These are phyloP conservation scores for Halichoeres trimaculatus DNA, from an alignment of 2,113 vertebrate genomes.

Conservation along the genomic window DNA sequence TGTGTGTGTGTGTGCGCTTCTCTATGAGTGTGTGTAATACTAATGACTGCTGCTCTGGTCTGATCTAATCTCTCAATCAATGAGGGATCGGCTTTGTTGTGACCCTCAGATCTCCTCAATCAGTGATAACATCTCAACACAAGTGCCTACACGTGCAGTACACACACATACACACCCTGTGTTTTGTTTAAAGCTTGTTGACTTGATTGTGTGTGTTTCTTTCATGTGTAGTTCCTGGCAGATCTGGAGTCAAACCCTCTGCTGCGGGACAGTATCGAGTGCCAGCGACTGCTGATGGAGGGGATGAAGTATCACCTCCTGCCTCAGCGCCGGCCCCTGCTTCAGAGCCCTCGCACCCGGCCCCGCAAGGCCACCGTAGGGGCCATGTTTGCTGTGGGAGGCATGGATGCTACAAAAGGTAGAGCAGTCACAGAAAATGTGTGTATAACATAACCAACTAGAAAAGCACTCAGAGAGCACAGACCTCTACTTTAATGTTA, in stretches of 20 bases:
- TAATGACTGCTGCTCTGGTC: conserved; percentile 50
- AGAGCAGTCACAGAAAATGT: background rate
- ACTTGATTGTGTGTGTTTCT: conserved; percentile 17
- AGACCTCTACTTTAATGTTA: too few relatives aligned
- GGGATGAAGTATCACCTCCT: conserved; percentile 99
- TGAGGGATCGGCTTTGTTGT: conserved; percentile 50
- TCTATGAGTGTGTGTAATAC: conserved; percentile 14
- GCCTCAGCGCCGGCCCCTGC: conserved; percentile 92
- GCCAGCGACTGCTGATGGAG: conserved; percentile 98
- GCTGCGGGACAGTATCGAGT: conserved; percentile 95
- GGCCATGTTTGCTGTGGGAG: conserved; percentile 94
- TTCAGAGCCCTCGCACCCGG: conserved; percentile 96
- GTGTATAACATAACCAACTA: too few relatives aligned
- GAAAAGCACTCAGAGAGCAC: too few relatives aligned
- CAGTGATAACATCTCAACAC: conserved; percentile 33
- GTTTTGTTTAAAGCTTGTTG: conserved; percentile 24
- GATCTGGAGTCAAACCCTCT: conserved; percentile 94
- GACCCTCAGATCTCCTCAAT: conserved; percentile 37
- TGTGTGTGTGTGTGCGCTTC: conserved; percentile 26
- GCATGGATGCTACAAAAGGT: conserved; percentile 97
- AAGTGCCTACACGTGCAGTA: background rate
- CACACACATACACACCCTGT: conserved; percentile 2
- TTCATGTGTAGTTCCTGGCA: conserved; percentile 89
- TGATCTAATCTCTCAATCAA: conserved; percentile 68
- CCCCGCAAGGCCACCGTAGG: conserved; percentile 98